Evolutionary conservation across 2,797 vertebrate species (phyloP).

Genomic region (Borostomias antarcticus): DNA sequence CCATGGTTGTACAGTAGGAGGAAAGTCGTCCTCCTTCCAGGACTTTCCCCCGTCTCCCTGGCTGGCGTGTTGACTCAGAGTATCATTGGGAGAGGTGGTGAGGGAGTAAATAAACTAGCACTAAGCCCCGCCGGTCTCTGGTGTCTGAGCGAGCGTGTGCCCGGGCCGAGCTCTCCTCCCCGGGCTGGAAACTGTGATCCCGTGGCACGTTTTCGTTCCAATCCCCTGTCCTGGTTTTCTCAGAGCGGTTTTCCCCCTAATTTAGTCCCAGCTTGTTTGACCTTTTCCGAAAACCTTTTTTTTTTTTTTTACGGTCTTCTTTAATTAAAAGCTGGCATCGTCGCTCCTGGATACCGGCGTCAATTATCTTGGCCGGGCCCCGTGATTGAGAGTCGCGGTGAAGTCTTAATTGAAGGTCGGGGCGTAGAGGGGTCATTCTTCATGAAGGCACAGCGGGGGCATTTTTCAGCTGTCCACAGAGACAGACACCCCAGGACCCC

Average conservation of each 20-base stretch:
- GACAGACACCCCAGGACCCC: slow-evolving; percentile 19
- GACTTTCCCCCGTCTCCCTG: slow-evolving; percentile 61
- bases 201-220: slow-evolving; percentile 67
- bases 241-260: slow-evolving; percentile 51
- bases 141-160: slow-evolving; percentile 50
- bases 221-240: slow-evolving; percentile 48
- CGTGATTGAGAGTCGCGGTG: slow-evolving; percentile 54
- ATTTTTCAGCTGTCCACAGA: slow-evolving; percentile 44
- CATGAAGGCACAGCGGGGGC: slow-evolving; percentile 35
- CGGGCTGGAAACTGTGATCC: slow-evolving; percentile 73
- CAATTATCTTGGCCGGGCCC: slow-evolving; percentile 59
- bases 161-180: not conserved
- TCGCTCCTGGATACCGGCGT: slow-evolving; percentile 53
- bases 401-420: slow-evolving; percentile 55
- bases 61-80: slow-evolving; percentile 42
- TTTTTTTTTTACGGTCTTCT: slow-evolving; percentile 68
- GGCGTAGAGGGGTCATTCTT: too few relatives aligned
- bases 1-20: slow-evolving; percentile 59
- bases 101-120: slow-evolving; percentile 72
- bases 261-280: slow-evolving; percentile 56
- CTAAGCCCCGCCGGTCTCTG: slow-evolving; percentile 65
- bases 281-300: slow-evolving; percentile 69
- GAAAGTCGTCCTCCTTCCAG: slow-evolving; percentile 40
- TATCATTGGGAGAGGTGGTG: slow-evolving; percentile 62
- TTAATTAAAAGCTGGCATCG: slow-evolving; percentile 73